phyloP scores from a whole-genome alignment of 2,113 vertebrate species.

The Nymphicus hollandicus region DNA sequence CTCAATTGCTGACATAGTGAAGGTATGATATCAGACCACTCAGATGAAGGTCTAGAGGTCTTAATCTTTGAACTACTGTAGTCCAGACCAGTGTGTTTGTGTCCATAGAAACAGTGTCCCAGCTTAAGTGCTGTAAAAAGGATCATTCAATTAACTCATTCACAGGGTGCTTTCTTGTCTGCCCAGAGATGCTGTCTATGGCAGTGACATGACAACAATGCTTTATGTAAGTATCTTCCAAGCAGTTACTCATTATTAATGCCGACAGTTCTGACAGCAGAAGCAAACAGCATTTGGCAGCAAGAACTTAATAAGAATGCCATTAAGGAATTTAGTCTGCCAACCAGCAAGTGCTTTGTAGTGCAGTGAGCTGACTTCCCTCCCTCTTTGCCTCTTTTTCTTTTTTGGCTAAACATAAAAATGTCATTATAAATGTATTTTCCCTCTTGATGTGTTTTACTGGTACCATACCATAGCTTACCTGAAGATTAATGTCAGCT shows the following conservation, averaged over 20 bases:
- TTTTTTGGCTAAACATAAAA: neutral
- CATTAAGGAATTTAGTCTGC: neutral
- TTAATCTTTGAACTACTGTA: neutral
- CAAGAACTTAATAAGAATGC: conserved; percentile 10
- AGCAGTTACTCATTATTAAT: conserved; percentile 44
- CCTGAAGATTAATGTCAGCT: neutral
- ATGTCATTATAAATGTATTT: neutral
- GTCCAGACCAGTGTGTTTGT: neutral
- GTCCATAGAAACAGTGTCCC: neutral
- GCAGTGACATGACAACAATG: neutral
- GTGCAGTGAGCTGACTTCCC: neutral
- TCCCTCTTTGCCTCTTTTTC: neutral
- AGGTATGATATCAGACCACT: neutral
- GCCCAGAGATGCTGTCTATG: neutral
- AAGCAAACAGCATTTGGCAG: conserved; percentile 51
- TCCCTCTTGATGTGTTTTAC: neutral
- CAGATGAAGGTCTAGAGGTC: neutral
- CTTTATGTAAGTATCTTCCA: neutral
- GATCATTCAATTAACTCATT: neutral
- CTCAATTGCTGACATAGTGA: neutral
- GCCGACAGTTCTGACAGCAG: conserved; percentile 35
- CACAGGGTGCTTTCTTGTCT: neutral
- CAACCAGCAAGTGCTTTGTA: neutral
- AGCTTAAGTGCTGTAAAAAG: neutral
- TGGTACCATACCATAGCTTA: neutral